phyloP scores from a whole-genome alignment of 1,140 invertebrate genomes.

The Daktulosphaira vitifoliae region DNA sequence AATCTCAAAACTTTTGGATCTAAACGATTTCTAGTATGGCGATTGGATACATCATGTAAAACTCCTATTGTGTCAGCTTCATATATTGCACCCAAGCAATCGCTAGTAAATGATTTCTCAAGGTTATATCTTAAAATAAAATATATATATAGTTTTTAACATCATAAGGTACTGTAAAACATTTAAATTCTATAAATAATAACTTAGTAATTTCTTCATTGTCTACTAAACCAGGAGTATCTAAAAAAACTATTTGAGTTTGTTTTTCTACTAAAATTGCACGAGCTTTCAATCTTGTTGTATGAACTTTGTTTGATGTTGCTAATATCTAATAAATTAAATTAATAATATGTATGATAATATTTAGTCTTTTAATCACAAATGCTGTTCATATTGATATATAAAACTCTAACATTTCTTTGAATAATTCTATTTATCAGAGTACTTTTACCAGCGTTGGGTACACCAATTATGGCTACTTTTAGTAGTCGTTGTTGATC shows the following conservation, averaged over 20 bases:
- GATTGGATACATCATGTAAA: constrained; percentile 71
- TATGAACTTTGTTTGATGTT: constrained; percentile 81
- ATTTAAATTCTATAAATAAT: too few relatives aligned
- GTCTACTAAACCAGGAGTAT: constrained; percentile 73
- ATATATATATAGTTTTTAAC: constrained; percentile 16
- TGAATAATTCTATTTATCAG: constrained; percentile 76
- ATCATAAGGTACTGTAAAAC: neutral
- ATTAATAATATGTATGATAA: constrained; percentile 4
- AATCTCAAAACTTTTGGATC: constrained; percentile 60
- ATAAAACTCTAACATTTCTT: constrained; percentile 71
- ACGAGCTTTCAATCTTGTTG: constrained; percentile 63
- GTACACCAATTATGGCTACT: constrained; percentile 79
- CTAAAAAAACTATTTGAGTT: constrained; percentile 79
- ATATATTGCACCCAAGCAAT: constrained; percentile 55
- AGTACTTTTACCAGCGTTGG: constrained; percentile 92
- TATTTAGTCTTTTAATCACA: too few relatives aligned
- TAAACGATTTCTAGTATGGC: constrained; percentile 55
- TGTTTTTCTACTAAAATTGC: constrained; percentile 62
- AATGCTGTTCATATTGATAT: too few relatives aligned
- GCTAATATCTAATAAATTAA: constrained; percentile 64
- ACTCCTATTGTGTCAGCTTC: constrained; percentile 76
- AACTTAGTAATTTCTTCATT: constrained; percentile 39
- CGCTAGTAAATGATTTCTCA: constrained; percentile 54
- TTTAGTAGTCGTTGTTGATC: constrained; percentile 50
- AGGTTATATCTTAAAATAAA: constrained; percentile 60